Evolutionary conservation across 2,797 vertebrate species (phyloP).

Genomic region (Pelobates cultripes): DNA sequence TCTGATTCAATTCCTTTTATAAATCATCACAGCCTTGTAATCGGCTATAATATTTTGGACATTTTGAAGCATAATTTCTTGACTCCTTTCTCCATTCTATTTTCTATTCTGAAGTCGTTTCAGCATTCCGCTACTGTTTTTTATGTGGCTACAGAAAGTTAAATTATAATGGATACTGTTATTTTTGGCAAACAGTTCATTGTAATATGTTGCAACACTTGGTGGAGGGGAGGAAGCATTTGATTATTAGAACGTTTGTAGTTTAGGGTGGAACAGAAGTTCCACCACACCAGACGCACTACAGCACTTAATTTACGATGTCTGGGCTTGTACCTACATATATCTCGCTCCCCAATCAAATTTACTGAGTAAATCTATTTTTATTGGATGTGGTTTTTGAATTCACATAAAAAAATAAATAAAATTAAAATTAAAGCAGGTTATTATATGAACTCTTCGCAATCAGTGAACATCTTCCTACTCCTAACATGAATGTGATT

Average conservation of each 20-base stretch:
- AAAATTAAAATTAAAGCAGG: not conserved
- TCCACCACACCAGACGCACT: not conserved
- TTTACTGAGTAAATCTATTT: not conserved
- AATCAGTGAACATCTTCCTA: not conserved
- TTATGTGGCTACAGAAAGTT: not conserved
- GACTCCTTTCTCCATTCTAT: not conserved
- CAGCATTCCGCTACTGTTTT: conserved; percentile 1
- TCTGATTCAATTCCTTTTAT: no score
- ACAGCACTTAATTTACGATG: not conserved
- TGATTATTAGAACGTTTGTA: conserved; percentile 6
- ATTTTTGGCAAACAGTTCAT: not conserved
- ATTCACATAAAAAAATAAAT: not conserved
- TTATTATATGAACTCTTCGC: not conserved
- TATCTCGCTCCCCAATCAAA: not conserved
- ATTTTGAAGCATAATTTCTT: not conserved
- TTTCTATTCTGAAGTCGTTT: not conserved
- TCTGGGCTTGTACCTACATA: conserved; percentile 7
- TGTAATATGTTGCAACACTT: conserved; percentile 5
- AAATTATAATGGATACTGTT: conserved; percentile 5
- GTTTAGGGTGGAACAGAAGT: not conserved
- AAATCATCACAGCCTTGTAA: no score
- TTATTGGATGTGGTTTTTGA: conserved; percentile 13
- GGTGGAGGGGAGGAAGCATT: not conserved
- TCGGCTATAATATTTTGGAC: not conserved
- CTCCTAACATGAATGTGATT: no score